Percentiles rank a stretch among this genome's conserved stretches.
Evolutionary conservation across 37 sponge, comb jelly and placozoan genomes (phyloP).

Genomic region (Oscarella lobularis): DNA sequence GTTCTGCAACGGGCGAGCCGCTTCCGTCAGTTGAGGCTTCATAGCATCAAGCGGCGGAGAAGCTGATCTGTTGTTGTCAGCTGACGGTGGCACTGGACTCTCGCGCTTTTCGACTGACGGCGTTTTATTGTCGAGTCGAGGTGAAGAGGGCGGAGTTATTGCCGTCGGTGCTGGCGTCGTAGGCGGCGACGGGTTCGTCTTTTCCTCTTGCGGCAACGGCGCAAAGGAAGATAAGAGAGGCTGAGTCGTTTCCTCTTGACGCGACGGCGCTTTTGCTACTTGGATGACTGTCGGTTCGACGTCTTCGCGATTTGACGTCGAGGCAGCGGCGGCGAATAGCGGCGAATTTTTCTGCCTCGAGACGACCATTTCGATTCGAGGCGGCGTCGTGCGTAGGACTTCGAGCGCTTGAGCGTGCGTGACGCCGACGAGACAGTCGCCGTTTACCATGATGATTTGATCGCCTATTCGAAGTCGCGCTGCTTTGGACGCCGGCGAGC

Average conservation of each 20-base stretch:
- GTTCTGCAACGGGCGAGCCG: background rate
- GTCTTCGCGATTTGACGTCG: background rate
- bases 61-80: too few relatives aligned
- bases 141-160: background rate
- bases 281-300: background rate
- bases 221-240: background rate
- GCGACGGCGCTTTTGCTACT: background rate
- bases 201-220: background rate
- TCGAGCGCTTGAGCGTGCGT: conserved; percentile 14
- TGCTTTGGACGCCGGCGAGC: conserved; percentile 35
- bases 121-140: background rate
- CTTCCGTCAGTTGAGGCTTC: background rate
- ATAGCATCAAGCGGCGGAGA: background rate
- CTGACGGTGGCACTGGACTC: background rate
- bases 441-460: conserved; percentile 24
- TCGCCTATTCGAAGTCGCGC: conserved; percentile 15
- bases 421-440: conserved; percentile 16
- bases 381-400: conserved; percentile 19
- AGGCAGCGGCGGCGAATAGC: background rate
- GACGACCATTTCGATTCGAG: conserved; percentile 24
- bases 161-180: too few relatives aligned
- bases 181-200: background rate
- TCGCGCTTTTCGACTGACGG: background rate
- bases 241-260: too few relatives aligned
- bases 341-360: conserved; percentile 23